These are phyloP conservation scores for Xiphophorus couchianus DNA, from an alignment of 2,113 vertebrate genomes.

Conservation along the genomic window DNA sequence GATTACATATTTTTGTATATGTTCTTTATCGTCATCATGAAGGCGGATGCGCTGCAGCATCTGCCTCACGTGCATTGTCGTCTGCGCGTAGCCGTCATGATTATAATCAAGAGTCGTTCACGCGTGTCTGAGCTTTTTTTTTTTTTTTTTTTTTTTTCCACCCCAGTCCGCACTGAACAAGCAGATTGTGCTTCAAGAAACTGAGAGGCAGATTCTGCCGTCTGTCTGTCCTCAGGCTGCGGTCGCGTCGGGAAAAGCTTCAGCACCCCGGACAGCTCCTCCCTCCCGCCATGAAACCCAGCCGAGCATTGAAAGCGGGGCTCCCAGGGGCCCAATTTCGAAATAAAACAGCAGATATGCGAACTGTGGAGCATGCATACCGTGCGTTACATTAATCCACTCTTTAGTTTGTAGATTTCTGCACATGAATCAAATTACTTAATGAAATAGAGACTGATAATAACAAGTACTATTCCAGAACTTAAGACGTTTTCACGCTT, in stretches of 20 bases:
- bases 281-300: neutral
- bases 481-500: too few relatives aligned
- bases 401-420: too few relatives aligned
- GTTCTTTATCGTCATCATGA: neutral
- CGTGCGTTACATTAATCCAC: too few relatives aligned
- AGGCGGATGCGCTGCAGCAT: neutral
- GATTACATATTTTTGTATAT: neutral
- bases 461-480: too few relatives aligned
- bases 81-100: neutral
- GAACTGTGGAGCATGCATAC: too few relatives aligned
- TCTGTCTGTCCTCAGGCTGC: neutral
- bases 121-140: neutral
- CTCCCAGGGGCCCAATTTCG: too few relatives aligned
- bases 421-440: too few relatives aligned
- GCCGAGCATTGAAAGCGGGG: neutral
- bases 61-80: neutral
- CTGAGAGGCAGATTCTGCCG: neutral
- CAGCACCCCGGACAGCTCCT: slow-evolving; percentile 69
- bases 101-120: neutral
- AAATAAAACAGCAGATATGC: too few relatives aligned
- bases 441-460: too few relatives aligned
- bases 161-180: neutral
- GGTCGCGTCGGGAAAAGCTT: neutral
- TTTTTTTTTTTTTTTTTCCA: too few relatives aligned
- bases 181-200: neutral